phyloP scores from a whole-genome alignment of 2,113 vertebrate species.

The Pavo muticus region DNA sequence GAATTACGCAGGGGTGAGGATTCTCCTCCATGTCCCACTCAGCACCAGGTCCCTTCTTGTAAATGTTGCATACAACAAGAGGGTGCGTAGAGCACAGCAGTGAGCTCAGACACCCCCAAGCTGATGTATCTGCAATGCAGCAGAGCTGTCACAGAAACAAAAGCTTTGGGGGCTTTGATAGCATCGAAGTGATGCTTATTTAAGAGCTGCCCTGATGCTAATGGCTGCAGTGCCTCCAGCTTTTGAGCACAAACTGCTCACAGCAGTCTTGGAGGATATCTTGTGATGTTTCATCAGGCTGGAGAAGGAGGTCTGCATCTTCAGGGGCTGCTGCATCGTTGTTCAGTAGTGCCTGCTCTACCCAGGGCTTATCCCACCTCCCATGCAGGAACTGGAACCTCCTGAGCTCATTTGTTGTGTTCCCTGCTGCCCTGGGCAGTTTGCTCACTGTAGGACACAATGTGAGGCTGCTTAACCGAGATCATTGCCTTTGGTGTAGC shows the following conservation, averaged over 20 bases:
- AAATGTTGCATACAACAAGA: not conserved
- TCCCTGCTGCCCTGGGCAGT: not conserved
- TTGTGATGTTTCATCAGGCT: not conserved
- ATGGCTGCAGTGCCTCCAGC: accelerated
- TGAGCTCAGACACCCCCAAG: not conserved
- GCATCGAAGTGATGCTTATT: not conserved
- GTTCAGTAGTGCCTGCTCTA: not conserved
- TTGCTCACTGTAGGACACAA: not conserved
- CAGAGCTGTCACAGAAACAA: not conserved
- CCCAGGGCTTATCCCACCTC: not conserved
- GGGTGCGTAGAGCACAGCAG: not conserved
- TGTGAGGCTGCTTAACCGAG: not conserved
- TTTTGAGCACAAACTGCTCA: not conserved
- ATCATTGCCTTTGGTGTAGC: not conserved
- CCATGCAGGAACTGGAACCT: not conserved
- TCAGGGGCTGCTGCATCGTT: not conserved
- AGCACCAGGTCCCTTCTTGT: not conserved
- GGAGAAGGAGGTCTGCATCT: not conserved
- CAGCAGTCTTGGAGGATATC: not conserved
- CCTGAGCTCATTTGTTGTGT: not conserved
- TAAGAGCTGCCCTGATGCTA: not conserved
- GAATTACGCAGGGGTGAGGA: not conserved
- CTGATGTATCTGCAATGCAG: not conserved
- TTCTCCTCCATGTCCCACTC: not conserved
- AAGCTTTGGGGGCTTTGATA: not conserved